Evolutionary conservation across 1,140 invertebrate species (phyloP).

Genomic region (Lamellibrachia luymesi): DNA sequence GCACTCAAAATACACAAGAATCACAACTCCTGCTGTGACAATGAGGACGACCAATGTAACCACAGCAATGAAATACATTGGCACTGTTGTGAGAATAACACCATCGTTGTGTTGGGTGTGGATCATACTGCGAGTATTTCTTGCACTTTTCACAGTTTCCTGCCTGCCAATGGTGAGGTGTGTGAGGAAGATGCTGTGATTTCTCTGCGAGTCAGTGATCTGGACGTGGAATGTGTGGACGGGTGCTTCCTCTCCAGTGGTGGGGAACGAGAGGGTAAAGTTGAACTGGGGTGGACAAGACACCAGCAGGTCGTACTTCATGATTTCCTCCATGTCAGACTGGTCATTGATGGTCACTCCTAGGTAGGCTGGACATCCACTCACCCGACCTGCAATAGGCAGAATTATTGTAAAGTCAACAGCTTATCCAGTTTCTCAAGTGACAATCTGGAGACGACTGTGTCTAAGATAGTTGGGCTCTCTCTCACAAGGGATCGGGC

Average conservation of each 20-base stretch:
- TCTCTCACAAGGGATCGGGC: too few species aligned
- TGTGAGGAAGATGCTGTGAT: constrained; percentile 21
- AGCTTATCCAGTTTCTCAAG: background rate
- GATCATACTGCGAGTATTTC: background rate
- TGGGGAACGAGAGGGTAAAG: constrained; percentile 24
- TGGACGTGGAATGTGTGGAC: constrained; percentile 24
- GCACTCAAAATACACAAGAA: background rate
- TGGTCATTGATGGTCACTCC: constrained; percentile 19
- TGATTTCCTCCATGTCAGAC: constrained; percentile 20
- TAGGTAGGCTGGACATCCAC: constrained; percentile 24
- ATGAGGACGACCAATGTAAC: background rate
- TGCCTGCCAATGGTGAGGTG: constrained; percentile 14
- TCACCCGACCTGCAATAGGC: constrained; percentile 18
- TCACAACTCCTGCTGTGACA: background rate
- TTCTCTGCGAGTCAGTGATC: constrained; percentile 16
- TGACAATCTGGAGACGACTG: too few species aligned
- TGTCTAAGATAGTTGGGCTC: too few species aligned
- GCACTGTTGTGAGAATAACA: background rate
- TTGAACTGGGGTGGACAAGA: constrained; percentile 25
- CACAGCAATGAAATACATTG: constrained; percentile 9
- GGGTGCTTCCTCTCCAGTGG: background rate
- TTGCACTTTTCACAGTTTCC: background rate
- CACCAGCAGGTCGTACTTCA: constrained; percentile 24
- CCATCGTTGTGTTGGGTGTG: background rate
- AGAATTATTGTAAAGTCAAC: background rate